Evolutionary conservation across 2,797 vertebrate species (phyloP), one percentile per base, ranked within the genome.

Genomic region (Sebastolobus alascanus): DNA sequence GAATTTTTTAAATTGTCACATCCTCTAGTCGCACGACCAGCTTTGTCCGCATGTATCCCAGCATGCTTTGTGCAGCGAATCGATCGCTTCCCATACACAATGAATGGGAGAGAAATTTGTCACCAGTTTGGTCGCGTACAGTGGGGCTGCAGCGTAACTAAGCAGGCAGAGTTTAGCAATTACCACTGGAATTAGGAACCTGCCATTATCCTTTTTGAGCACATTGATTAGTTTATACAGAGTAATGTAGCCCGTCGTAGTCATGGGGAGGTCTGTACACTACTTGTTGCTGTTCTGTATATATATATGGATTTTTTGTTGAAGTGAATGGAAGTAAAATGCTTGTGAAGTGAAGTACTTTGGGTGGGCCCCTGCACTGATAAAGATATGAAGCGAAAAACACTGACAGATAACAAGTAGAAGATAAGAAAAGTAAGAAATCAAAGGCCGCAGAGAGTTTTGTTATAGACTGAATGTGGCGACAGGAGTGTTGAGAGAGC

Each of bases 381-480:
- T 64, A 75, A 68, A 66, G 59, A 75, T 16, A 84, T 71, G 65
- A 73, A 75, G 65, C 31, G 72, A 63, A 74, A 82, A 73, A 50
- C 25, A 56, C 65, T 64, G 77, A 84, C 37, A 60, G 63, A 80
- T 84, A 86, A 85, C 72, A 76, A 81, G 71, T 29, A 14, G 11
- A 75, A 76, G 59, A 90, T 65, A 60, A 76, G 66, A 83, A 64
- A 60, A 12, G 18, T 65, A 46, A 73, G 25, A 72, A 79, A 81
- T 86, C 58, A 83, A 80, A 87, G 43, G 70, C 35, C 79, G 75
- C 46, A 59, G 69, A 67, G 59, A 63, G 50, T 83, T 82, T 75
- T 77, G 56, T 38, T 22, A 70, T 25, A 18, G 71, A 79, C 72
- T 37, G 68, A 76, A 69, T 72, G 65, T 54, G 64, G 74, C 69